Evolutionary conservation across 2,888 invertebrate species (phyloP).

Genomic region (Cacoxenus indagator): DNA sequence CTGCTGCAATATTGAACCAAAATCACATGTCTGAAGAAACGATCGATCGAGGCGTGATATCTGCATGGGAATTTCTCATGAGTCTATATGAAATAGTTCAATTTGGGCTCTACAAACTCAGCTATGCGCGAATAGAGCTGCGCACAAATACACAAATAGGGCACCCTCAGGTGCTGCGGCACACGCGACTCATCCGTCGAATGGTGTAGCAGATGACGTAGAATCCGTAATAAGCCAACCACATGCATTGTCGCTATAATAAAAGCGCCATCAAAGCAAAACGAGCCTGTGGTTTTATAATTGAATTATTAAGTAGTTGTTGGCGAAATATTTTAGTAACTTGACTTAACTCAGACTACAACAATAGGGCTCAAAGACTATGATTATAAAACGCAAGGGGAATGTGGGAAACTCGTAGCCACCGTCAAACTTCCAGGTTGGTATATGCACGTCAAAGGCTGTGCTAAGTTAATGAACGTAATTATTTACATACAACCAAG

Average conservation of each 20-base stretch:
- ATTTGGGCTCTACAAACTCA: constrained; percentile 17
- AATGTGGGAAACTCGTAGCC: neutral
- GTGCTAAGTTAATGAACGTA: neutral
- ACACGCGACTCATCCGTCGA: constrained; percentile 25
- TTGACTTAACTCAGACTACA: neutral
- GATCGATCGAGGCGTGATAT: neutral
- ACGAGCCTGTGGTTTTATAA: constrained; percentile 18
- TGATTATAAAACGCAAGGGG: neutral
- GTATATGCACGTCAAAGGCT: constrained; percentile 1
- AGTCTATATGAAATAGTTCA: neutral
- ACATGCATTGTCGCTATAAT: constrained; percentile 29
- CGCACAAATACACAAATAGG: constrained; percentile 31
- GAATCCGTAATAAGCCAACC: constrained; percentile 29
- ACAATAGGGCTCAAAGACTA: neutral
- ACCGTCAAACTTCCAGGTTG: neutral
- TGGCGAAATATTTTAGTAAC: neutral
- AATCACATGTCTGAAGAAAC: neutral
- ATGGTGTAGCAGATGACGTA: constrained; percentile 25
- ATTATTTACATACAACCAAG: neutral
- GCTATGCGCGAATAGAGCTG: constrained; percentile 30
- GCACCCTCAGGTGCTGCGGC: constrained; percentile 16
- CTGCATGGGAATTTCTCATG: neutral
- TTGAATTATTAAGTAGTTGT: neutral
- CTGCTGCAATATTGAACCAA: neutral
- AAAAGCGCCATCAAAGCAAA: constrained; percentile 31